Base-by-base conservation (phyloP, 2,888 invertebrate species). In the Myopa testacea region DNA sequence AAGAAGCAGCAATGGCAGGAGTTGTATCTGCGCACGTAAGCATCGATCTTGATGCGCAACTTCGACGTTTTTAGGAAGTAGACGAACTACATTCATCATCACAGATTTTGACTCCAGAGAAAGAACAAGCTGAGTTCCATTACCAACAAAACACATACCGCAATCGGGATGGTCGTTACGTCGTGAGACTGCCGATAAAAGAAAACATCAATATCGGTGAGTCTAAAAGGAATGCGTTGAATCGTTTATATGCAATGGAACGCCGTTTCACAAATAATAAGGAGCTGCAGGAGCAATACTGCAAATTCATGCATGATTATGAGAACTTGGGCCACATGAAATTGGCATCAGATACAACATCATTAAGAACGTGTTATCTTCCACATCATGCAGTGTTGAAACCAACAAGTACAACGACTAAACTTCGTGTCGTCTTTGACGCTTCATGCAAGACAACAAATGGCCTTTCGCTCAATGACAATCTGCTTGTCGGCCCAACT, bases 371-470 rank as follows among this genome's bases (percentile, higher is more conserved):
- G 10, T 83, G 83, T 81, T 83, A 81, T 76, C 68, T 84, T 38
- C 83, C 84, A 8, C 83, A 84, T 70, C 82, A 82, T 71, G 81
- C 82, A 0, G 83, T 84, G 0, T 8, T 77, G 0, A 80, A 81
- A 26, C 80, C 78, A 81, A 83, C 76, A 84, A 85, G 76, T 82
- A 65, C 37, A 5, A 65, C 83, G 12, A 79, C 78, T 0, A 84
- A 83, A 79, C 14, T 84, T 0, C 70, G 85, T 7, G 38, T 84
- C 4, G 84, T 85, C 1, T 83, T 84, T 71, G 84, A 85, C 58
- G 84, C 84, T 4, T 80, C 71, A 12, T 78, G 83, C 84, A 12
- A 82, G 81, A 0, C 81, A 81, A 74, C 74, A 0, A 60, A 79
- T n/a, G 83, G 83, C 2, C 19, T 40, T 4, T 80, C 78, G 4